Evolutionary conservation across 1,140 invertebrate species (phyloP), one percentile per base, ranked within the genome.

Genomic region (Drosophila navojoa): DNA sequence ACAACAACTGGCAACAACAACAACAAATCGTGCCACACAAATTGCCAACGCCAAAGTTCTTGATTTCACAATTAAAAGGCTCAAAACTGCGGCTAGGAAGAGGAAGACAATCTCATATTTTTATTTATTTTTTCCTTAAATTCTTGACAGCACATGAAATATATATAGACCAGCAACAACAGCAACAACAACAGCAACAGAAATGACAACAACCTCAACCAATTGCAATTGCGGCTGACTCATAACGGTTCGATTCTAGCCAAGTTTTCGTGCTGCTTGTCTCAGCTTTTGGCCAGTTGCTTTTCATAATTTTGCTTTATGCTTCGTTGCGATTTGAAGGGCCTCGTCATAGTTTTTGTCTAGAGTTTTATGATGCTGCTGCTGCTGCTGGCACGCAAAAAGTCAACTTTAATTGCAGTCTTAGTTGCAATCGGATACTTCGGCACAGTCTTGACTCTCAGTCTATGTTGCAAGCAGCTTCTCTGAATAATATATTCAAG

Each of bases 321-420:
- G 84, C 80, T 84, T 78, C 61, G 79, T 55, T 87, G 85, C 60
- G 62, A 79, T 85, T 89, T 85, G 76, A 89, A 86, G 84, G 84
- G 82, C 76, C 82, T 89, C 82, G 82, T 86, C 79, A 86, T 70
- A 86, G 79, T 79, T 73, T 52, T 53, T 45, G 7, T 44, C 27
- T 44, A 19, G 35, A 1, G 38, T 9, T 66, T 60, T 58, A 54
- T 64, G 45, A 47, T 62, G 54, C 49, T 59, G 62, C n/a, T 38
- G n/a, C n/a, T n/a, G n/a, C n/a, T n/a, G 73, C 49, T 32, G 57
- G 25, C 40, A 61, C 58, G 47, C 35, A 72, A 68, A 55, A 82
- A 76, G 81, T 85, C 81, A 86, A 85, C 78, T 86, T 81, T 86
- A 85, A 86, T 87, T 86, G 84, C 82, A 89, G 73, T 71, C 57